Evolutionary conservation across 2,888 invertebrate genomes (phyloP).

Genomic region (Hedya salicella): DNA sequence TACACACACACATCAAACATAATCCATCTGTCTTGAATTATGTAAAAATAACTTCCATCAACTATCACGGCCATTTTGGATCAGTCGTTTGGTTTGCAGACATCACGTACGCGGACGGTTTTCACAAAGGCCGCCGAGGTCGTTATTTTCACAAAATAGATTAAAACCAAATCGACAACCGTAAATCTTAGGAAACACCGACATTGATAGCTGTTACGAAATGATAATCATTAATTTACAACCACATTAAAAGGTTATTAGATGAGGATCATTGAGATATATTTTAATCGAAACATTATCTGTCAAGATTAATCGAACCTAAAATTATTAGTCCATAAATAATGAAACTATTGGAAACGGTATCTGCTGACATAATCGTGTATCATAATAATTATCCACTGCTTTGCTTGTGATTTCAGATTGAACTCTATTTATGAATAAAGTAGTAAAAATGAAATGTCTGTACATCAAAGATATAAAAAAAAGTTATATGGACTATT

Average conservation of each 20-base stretch:
- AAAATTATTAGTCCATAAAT: neutral
- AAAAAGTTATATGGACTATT: too few species aligned
- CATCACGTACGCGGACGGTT: conserved; percentile 25
- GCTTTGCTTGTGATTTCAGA: too few species aligned
- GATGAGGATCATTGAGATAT: neutral
- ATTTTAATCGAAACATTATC: neutral
- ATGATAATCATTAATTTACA: neutral
- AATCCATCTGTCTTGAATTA: too few species aligned
- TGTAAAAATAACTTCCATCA: too few species aligned
- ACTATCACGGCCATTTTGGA: too few species aligned
- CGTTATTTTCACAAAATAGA: conserved; percentile 36
- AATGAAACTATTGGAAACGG: neutral
- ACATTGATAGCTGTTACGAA: conserved; percentile 24
- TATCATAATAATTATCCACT: too few species aligned
- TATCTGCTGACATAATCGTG: neutral
- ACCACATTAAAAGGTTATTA: conserved; percentile 7
- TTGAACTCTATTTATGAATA: too few species aligned
- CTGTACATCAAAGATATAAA: too few species aligned
- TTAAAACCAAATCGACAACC: neutral
- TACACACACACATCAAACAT: too few species aligned
- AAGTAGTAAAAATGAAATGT: too few species aligned
- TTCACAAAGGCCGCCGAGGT: conserved; percentile 26
- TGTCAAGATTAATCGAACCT: neutral
- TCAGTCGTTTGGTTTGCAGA: neutral
- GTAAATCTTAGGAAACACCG: conserved; percentile 29